These are phyloP conservation scores for Meteorus colon DNA, from an alignment of 2,888 invertebrate genomes.

Conservation along the genomic window DNA sequence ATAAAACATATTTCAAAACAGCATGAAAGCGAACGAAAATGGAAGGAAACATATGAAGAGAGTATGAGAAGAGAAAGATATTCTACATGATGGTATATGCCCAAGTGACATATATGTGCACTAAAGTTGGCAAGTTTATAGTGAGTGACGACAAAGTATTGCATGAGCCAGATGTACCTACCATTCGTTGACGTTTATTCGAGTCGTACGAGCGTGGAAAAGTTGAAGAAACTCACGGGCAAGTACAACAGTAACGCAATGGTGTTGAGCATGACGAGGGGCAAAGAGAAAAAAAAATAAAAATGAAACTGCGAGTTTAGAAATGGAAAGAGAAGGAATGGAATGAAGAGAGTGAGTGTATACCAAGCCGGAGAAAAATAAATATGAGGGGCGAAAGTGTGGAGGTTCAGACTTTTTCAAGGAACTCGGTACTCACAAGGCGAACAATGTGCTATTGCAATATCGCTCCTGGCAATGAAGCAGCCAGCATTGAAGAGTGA, in stretches of 20 bases:
- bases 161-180: conserved; percentile 49
- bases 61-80: conserved; percentile 29
- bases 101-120: background rate
- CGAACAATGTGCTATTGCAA: conserved; percentile 14
- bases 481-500: background rate
- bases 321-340: background rate
- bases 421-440: background rate
- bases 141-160: conserved; percentile 40
- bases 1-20: conserved; percentile 25
- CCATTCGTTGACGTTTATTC: conserved; percentile 52
- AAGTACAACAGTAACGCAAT: conserved; percentile 33
- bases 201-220: conserved; percentile 48
- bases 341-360: background rate
- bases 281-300: conserved; percentile 13
- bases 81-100: conserved; percentile 16
- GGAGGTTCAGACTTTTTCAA: conserved; percentile 3
- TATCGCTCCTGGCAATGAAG: conserved; percentile 13
- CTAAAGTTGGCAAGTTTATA: conserved; percentile 26
- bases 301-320: background rate
- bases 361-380: background rate
- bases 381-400: background rate
- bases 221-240: conserved; percentile 38
- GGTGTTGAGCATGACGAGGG: conserved; percentile 13
- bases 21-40: conserved; percentile 38
- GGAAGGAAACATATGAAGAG: conserved; percentile 30